A percentile compares a stretch with the other conserved stretches of the same genome.
phyloP scores from a whole-genome alignment of 2,113 vertebrate species.

The Ictalurus punctatus region DNA sequence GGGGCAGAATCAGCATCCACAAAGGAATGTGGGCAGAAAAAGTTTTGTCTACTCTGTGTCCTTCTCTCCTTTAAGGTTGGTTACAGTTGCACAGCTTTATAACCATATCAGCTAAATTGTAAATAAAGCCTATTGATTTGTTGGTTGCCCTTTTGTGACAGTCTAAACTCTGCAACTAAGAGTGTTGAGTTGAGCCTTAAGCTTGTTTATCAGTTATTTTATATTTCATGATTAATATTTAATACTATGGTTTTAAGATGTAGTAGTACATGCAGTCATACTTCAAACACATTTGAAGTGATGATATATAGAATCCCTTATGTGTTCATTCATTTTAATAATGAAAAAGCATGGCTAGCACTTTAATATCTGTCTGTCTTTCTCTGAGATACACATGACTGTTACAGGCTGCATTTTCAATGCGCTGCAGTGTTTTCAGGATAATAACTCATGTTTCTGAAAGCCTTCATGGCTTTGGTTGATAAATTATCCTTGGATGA shows the following conservation, averaged over 20 bases:
- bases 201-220: background rate
- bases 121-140: constrained; percentile 29
- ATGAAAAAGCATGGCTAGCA: background rate
- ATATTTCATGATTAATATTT: background rate
- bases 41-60: background rate
- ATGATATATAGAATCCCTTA: background rate
- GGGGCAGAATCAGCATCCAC: constrained; percentile 39
- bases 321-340: background rate
- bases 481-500: constrained; percentile 14
- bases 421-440: constrained; percentile 3
- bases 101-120: background rate
- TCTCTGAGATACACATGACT: background rate
- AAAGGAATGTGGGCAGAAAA: constrained; percentile 31
- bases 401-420: background rate
- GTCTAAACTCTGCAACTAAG: background rate
- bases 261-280: background rate
- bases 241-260: background rate
- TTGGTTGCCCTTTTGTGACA: background rate
- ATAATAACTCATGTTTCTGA: background rate
- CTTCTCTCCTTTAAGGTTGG: constrained; percentile 49
- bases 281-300: background rate
- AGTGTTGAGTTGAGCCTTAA: background rate
- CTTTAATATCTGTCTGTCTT: background rate
- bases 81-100: background rate
- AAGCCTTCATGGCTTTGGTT: background rate